Evolutionary conservation across 2,888 invertebrate species (phyloP), one percentile per base, ranked within the genome.

Genomic region (Ischnura elegans): DNA sequence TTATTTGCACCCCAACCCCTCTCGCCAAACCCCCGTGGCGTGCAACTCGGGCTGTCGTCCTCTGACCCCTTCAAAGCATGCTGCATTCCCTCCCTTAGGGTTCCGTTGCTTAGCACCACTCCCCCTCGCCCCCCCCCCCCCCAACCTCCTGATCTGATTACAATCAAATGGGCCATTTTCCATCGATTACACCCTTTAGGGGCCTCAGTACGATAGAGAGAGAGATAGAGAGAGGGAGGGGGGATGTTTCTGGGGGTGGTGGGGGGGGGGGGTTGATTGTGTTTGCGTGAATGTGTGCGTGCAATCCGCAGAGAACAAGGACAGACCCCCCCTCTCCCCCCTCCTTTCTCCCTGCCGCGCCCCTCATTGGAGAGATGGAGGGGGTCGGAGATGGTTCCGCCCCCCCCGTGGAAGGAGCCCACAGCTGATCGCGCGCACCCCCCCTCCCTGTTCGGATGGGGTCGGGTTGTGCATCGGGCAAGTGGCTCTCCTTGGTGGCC

Each of bases 91-190:
- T 36, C 84, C 19, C n/a, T n/a, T n/a, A 13, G 46, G 21, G 46
- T 43, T 43, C 85, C 16, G 16, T 43, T 6, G 29, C 84, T 2
- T 36, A 25, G 3, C 85, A 43, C 5, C 1, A 42, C 85, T 36
- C 87, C 87, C 47, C 1, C 46, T 46, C 87, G 55, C 42, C 87
- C 90, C n/a, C 85, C 51, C 87, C 87, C 47, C 1, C 46, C 25
- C 87, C 42, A 19, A 55, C 90, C 90, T 61, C 61, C 61, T 90
- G 90, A 90, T 90, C 90, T 90, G 90, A 90, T 90, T 66, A 90
- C 90, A 90, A 90, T 90, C 90, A 90, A 90, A 90, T 90, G 61
- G 90, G 90, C 90, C 90, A 90, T 90, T 90, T 90, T 90, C 90
- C 90, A 90, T 90, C 90, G 90, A 61, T 90, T 90, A 90, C 90